Base-by-base conservation (phyloP, 2,797 vertebrate genomes). In the Danio albolineatus region DNA sequence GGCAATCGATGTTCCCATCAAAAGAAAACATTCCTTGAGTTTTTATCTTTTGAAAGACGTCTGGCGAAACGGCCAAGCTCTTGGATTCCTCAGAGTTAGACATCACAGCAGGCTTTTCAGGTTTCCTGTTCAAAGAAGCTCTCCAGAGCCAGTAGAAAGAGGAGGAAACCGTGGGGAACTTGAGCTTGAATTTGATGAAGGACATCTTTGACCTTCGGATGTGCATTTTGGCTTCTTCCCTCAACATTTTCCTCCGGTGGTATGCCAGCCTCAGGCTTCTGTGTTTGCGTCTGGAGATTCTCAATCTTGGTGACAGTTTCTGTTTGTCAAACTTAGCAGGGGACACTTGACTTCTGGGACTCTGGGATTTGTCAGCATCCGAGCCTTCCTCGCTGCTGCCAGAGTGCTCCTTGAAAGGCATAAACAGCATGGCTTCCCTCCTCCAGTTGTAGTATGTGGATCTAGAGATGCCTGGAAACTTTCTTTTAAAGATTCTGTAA, bases 371-470 rank as follows among this genome's bases (percentile, higher is more conserved):
- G 83, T 93, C 91, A 0, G 75, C 87, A 39, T 93, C 92, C 0
- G 89, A 92, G 82, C 92, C 87, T 67, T 94, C 93, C 39, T 91
- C 89, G 0, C 91, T 90, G 86, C 91, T 94, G 19, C 89, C 92
- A 0, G 73, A 61, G 0, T 80, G 85, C 57, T 90, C 87, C 86
- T 93, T 94, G 84, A 90, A 94, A 2, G 91, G 77, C 12, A 67
- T 88, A 21, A 91, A 89, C 54, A 92, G 28, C 90, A 98, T 91
- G 16, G 97, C 97, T 88, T 99, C 98, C 65, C 96, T 94, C 83
- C 97, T 93, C 97, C 97, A 99, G 86, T 98, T 99, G 90, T 99
- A 98, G 85, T 98, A 98, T 9, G 97, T 98, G 1, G 97, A 98
- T 62, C 97, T 93, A 1, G 97, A 99, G 84, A 99, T 97, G 61